Evolutionary conservation across 2,797 vertebrate genomes (phyloP).

Genomic region (Sylvilagus floridanus): DNA sequence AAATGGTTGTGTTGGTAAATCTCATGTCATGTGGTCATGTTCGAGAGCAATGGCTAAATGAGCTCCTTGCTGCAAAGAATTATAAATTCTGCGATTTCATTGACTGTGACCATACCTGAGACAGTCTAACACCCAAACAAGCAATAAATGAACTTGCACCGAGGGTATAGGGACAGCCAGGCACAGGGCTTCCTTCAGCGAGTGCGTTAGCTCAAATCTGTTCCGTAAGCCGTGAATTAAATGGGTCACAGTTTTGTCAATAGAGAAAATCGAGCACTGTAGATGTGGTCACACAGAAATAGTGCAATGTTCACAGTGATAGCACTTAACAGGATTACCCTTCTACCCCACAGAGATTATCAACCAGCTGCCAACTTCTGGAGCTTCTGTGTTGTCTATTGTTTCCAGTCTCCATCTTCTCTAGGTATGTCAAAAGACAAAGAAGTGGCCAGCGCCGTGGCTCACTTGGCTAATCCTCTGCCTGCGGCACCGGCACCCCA

Average conservation of each 20-base stretch:
- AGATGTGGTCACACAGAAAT: background rate
- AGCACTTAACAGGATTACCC: background rate
- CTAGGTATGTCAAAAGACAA: background rate
- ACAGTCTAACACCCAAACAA: background rate
- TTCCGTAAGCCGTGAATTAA: constrained; percentile 30
- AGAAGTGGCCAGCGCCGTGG: too few species aligned
- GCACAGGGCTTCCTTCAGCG: background rate
- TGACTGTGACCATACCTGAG: background rate
- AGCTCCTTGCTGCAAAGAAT: background rate
- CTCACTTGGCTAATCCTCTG: too few species aligned
- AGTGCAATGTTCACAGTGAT: background rate
- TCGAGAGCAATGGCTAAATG: background rate
- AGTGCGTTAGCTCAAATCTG: constrained; percentile 15
- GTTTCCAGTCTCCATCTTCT: background rate
- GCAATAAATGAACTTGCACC: constrained; percentile 52
- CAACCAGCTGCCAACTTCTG: background rate
- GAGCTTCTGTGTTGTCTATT: background rate
- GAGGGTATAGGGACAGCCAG: background rate
- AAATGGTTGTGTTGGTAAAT: background rate
- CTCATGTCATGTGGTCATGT: rapidly evolving
- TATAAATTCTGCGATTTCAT: constrained; percentile 15
- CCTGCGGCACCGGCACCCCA: too few species aligned
- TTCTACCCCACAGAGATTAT: background rate
- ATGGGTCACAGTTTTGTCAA: background rate
- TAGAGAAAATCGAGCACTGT: background rate